Evolutionary conservation across 2,888 invertebrate species (phyloP).

Genomic region (Crossocerus cetratus): DNA sequence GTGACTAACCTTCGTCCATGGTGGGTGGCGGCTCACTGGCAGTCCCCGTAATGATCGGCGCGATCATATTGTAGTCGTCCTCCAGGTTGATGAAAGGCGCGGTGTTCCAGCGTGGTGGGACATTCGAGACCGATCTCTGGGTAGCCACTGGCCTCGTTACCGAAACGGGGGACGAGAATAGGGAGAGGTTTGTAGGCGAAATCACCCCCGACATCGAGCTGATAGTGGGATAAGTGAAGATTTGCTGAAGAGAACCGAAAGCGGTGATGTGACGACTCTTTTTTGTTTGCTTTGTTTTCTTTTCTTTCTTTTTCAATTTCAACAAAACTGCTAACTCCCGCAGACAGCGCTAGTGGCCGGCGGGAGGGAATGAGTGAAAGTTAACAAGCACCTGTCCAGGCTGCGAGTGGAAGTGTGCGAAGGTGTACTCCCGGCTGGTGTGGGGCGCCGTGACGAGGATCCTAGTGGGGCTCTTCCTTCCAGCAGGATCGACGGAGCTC

Average conservation of each 20-base stretch:
- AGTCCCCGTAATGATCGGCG: slow-evolving; percentile 82
- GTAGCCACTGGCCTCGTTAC: slow-evolving; percentile 85
- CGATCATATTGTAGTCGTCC: slow-evolving; percentile 97
- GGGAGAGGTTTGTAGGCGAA: slow-evolving; percentile 91
- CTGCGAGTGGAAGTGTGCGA: slow-evolving; percentile 96
- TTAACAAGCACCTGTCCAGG: slow-evolving; percentile 83
- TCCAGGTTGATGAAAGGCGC: slow-evolving; percentile 92
- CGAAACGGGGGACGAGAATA: slow-evolving; percentile 85
- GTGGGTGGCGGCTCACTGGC: slow-evolving; percentile 72
- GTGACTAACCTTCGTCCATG: slow-evolving; percentile 73
- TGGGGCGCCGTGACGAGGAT: slow-evolving; percentile 78
- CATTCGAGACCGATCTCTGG: slow-evolving; percentile 79
- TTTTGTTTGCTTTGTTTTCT: neutral
- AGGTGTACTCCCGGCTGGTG: slow-evolving; percentile 86
- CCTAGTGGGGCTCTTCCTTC: slow-evolving; percentile 74
- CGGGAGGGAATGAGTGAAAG: neutral
- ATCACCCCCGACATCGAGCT: slow-evolving; percentile 93
- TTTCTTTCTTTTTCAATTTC: too few relatives aligned
- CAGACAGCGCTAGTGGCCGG: too few relatives aligned
- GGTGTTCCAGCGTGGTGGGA: slow-evolving; percentile 88
- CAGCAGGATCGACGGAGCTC: slow-evolving; percentile 69
- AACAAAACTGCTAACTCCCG: too few relatives aligned
- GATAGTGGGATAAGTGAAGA: slow-evolving; percentile 94
- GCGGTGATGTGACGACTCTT: neutral
- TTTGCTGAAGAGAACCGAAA: slow-evolving; percentile 80